Evolutionary conservation across 2,888 invertebrate genomes (phyloP).

Genomic region (Dermolepida albohirtum): DNA sequence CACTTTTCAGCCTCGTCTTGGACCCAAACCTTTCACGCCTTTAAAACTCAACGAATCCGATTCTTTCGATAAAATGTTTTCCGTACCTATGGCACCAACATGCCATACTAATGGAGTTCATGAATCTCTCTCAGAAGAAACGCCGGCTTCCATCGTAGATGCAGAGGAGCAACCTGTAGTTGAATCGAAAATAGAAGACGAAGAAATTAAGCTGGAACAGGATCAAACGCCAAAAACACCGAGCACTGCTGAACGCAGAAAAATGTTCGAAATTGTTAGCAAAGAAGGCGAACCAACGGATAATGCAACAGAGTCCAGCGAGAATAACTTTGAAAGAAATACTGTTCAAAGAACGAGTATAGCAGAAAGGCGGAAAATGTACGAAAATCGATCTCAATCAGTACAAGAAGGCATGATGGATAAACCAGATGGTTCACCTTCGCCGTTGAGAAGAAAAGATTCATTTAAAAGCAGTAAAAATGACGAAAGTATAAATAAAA

Average conservation of each 20-base stretch:
- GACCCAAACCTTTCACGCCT: conserved; percentile 88
- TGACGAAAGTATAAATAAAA: conserved; percentile 56
- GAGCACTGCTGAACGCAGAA: conserved; percentile 83
- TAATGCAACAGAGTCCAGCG: conserved; percentile 67
- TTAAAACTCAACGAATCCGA: conserved; percentile 79
- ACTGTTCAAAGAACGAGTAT: conserved; percentile 78
- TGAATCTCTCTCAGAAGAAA: conserved; percentile 43
- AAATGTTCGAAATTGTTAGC: conserved; percentile 72
- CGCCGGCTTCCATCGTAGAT: conserved; percentile 57
- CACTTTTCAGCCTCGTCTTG: conserved; percentile 80
- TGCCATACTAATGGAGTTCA: conserved; percentile 59
- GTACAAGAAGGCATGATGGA: conserved; percentile 68
- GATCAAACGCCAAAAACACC: conserved; percentile 78
- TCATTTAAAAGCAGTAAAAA: conserved; percentile 74
- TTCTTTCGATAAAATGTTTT: conserved; percentile 85
- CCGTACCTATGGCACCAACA: conserved; percentile 80
- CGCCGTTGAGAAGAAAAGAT: conserved; percentile 79
- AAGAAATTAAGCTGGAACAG: conserved; percentile 63
- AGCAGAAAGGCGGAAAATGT: conserved; percentile 81
- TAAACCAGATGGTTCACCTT: conserved; percentile 78
- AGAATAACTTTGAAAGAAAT: conserved; percentile 70
- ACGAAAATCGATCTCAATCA: conserved; percentile 81
- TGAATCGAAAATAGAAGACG: conserved; percentile 41
- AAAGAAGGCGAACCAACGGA: conserved; percentile 62
- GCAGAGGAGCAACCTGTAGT: conserved; percentile 45